Base-by-base conservation (phyloP, 1,140 invertebrate species). In the Anthonomus grandis region DNA sequence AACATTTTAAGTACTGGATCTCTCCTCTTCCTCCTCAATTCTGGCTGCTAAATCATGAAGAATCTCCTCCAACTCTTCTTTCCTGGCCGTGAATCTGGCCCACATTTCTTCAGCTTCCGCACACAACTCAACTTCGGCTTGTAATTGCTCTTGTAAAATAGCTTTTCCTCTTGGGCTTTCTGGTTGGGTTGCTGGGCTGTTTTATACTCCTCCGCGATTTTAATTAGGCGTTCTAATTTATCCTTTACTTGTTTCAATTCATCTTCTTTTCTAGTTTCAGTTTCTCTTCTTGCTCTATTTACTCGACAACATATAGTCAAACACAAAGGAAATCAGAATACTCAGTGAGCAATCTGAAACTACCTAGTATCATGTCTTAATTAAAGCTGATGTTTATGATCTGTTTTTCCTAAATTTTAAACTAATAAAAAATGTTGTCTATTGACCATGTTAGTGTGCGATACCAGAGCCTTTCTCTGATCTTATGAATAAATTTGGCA, bases 261-360 rank as follows among this genome's bases (percentile, higher is more conserved):
- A 69, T 97, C 93, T 76, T 99, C 96, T 74, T 98, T 98, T 66
- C 93, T n/a, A 93, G 90, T 9, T 89, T 90, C 2, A 99, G 74
- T 71, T 98, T 97, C 73, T 98, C 95, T 74, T 99, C 97, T 74
- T 97, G 94, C 71, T 98, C 97, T 0, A 97, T 98, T 0, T 99
- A 96, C 77, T 93, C 89, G 6, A 93, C 75, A 19, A 93, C n/a
- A n/a, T n/a, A n/a, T n/a, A n/a, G n/a, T n/a, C n/a, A n/a, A n/a
- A n/a, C n/a, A n/a, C n/a, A n/a, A n/a, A n/a, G n/a, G n/a, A n/a
- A n/a, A n/a, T n/a, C n/a, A n/a, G n/a, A n/a, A n/a, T n/a, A n/a
- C n/a, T n/a, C n/a, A n/a, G n/a, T n/a, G n/a, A n/a, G n/a, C n/a
- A n/a, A n/a, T n/a, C n/a, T n/a, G n/a, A n/a, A n/a, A n/a, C n/a